A percentile compares a stretch with the other conserved stretches of the same genome.
These are phyloP conservation scores for Anguilla marmorata DNA, from an alignment of 2,797 vertebrate genomes.

Conservation along the genomic window DNA sequence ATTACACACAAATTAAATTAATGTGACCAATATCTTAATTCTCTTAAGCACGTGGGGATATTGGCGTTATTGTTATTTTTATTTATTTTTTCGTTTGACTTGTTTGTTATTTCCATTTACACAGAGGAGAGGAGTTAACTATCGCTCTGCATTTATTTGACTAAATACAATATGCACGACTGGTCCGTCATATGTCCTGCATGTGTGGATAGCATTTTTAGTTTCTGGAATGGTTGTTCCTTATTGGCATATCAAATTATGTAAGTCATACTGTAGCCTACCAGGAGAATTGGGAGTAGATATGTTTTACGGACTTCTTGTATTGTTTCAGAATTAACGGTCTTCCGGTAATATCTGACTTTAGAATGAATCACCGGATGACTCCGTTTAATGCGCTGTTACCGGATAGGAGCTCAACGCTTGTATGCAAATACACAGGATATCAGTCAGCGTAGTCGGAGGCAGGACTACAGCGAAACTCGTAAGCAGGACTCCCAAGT, in stretches of 20 bases:
- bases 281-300: background rate
- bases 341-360: constrained; percentile 18
- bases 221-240: too few relatives aligned
- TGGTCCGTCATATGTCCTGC: too few relatives aligned
- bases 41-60: background rate
- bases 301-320: background rate
- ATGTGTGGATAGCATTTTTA: too few relatives aligned
- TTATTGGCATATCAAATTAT: too few relatives aligned
- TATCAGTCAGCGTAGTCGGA: constrained; percentile 45
- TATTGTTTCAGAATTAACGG: background rate
- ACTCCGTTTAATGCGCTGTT: constrained; percentile 37
- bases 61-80: background rate
- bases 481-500: constrained; percentile 44
- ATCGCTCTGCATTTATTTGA: background rate
- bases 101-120: background rate
- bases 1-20: background rate
- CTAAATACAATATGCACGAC: background rate
- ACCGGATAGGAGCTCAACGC: constrained; percentile 46
- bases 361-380: background rate
- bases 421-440: constrained; percentile 57
- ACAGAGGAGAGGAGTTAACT: background rate
- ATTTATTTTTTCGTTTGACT: background rate
- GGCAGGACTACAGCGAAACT: constrained; percentile 58
- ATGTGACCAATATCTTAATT: background rate
- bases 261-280: too few relatives aligned